These are phyloP conservation scores for Callocephalon fimbriatum DNA, from an alignment of 2,113 vertebrate species.

Conservation along the genomic window DNA sequence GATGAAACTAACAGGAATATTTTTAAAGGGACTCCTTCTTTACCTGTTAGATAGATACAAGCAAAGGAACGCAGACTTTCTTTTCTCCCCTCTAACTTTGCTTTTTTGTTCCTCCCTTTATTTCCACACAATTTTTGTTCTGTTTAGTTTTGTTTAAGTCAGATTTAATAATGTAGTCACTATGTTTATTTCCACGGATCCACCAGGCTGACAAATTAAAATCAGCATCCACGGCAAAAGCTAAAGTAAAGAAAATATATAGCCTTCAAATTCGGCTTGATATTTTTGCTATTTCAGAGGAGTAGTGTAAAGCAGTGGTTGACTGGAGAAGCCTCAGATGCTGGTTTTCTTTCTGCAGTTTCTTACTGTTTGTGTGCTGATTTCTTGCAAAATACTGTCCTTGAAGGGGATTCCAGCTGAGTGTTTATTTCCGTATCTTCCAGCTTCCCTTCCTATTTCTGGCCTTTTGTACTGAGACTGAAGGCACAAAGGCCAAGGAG, in stretches of 20 bases:
- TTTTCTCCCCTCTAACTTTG: neutral
- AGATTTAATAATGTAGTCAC: neutral
- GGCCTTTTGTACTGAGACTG: neutral
- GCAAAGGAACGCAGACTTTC: neutral
- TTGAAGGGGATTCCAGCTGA: neutral
- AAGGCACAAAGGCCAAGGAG: neutral
- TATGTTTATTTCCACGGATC: neutral
- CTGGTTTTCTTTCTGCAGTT: neutral
- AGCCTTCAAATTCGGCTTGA: neutral
- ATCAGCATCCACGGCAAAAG: neutral
- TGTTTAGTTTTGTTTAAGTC: neutral
- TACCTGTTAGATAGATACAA: neutral
- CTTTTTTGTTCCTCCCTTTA: neutral
- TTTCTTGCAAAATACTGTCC: neutral
- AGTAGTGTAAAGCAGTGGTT: neutral
- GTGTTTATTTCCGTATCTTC: neutral
- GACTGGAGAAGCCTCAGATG: neutral
- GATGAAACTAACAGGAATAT: neutral
- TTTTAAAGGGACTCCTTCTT: neutral
- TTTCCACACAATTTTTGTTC: neutral
- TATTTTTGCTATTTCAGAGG: neutral
- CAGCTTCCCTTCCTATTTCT: neutral
- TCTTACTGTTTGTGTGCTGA: neutral
- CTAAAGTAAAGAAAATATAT: neutral
- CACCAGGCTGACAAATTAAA: neutral